phyloP scores from a whole-genome alignment of 64 coral and sea anemone species.

The Platygyra sinensis region DNA sequence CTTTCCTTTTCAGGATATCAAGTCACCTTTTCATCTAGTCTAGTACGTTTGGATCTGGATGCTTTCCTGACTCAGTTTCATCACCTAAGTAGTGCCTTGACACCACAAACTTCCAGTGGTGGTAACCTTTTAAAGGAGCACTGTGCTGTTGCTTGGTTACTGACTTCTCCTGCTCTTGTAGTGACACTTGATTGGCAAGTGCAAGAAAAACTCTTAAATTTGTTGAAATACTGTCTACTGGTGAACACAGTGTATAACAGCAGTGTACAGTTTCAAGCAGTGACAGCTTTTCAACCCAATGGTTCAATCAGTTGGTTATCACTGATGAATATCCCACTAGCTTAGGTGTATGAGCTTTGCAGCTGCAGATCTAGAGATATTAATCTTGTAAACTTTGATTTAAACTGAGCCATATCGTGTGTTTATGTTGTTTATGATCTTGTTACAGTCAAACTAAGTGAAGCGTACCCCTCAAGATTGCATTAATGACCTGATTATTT shows the following conservation, averaged over 20 bases:
- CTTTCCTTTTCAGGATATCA: neutral
- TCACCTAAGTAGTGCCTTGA: neutral
- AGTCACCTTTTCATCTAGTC: neutral
- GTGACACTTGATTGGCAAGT: conserved; percentile 39
- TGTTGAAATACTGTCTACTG: neutral
- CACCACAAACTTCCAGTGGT: neutral
- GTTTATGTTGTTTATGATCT: too few relatives aligned
- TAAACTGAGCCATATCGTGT: neutral
- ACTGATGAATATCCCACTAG: conserved; percentile 15
- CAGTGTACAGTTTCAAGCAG: neutral
- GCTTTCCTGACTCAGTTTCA: neutral
- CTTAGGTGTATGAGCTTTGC: neutral
- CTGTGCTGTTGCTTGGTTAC: conserved; percentile 21
- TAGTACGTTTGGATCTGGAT: neutral
- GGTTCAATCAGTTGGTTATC: conserved; percentile 23
- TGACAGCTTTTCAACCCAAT: neutral
- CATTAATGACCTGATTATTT: too few relatives aligned
- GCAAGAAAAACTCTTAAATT: neutral
- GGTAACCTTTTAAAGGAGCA: neutral
- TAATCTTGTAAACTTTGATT: conserved; percentile 30
- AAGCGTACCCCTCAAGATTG: too few relatives aligned
- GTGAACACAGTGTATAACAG: neutral
- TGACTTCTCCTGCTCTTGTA: conserved; percentile 29
- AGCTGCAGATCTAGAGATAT: neutral
- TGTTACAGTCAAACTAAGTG: too few relatives aligned